A percentile compares a stretch with the other conserved stretches of the same genome.
Evolutionary conservation across 2,888 invertebrate genomes (phyloP).

Genomic region (Notocelia uddmanniana): DNA sequence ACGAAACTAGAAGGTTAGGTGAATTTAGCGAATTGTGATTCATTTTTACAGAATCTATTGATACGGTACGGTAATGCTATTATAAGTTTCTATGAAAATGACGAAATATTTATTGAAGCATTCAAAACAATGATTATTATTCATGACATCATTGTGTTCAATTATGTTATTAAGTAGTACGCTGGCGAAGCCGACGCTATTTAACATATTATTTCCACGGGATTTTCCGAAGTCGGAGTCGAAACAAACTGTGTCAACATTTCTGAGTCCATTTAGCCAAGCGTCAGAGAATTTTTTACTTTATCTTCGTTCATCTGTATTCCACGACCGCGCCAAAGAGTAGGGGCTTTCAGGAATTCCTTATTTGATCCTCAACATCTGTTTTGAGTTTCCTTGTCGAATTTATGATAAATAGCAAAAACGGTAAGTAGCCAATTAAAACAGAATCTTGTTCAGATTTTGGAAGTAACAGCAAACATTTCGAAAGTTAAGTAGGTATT

Average conservation of each 20-base stretch:
- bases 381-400: slow-evolving; percentile 52
- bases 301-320: slow-evolving; percentile 74
- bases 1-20: not conserved
- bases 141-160: not conserved
- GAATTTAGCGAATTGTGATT: not conserved
- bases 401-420: slow-evolving; percentile 39
- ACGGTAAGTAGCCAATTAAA: slow-evolving; percentile 36
- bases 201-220: slow-evolving; percentile 35
- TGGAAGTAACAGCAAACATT: slow-evolving; percentile 10
- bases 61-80: too few species aligned
- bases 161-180: not conserved
- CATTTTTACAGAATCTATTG: not conserved
- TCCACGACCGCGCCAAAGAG: slow-evolving; percentile 59
- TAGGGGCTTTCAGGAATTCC: slow-evolving; percentile 67
- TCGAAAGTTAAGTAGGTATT: not conserved
- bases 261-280: slow-evolving; percentile 65
- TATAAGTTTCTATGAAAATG: not conserved
- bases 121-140: not conserved
- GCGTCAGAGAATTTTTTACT: slow-evolving; percentile 63
- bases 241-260: slow-evolving; percentile 61
- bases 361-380: slow-evolving; percentile 66
- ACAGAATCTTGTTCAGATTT: slow-evolving; percentile 8
- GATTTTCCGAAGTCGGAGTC: slow-evolving; percentile 29
- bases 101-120: not conserved
- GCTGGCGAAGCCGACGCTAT: slow-evolving; percentile 7